phyloP scores from a whole-genome alignment of 2,113 vertebrate genomes.

The Hystrix brachyura region DNA sequence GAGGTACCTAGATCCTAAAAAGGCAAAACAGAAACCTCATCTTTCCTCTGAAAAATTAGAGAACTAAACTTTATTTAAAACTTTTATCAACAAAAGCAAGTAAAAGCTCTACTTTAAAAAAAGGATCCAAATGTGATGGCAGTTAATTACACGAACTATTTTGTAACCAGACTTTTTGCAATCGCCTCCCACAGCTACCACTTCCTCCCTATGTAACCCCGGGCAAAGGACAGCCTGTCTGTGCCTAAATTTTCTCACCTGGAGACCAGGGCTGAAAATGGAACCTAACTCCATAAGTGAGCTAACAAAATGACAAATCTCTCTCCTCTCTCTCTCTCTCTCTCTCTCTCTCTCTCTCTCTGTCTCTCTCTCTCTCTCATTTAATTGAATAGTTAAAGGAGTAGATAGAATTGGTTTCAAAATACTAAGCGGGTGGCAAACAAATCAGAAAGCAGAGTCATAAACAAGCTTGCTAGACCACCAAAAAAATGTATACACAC shows the following conservation, averaged over 20 bases:
- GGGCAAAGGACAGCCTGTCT: background rate
- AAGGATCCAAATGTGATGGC: background rate
- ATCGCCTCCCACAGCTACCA: background rate
- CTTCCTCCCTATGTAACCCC: background rate
- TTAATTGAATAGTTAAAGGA: slow-evolving; percentile 36
- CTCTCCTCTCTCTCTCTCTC: no score
- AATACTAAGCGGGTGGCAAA: slow-evolving; percentile 44
- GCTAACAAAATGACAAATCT: background rate
- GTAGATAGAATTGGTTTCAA: slow-evolving; percentile 17
- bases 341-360: no score
- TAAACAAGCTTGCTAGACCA: slow-evolving; percentile 42
- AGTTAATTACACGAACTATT: background rate
- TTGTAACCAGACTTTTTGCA: background rate
- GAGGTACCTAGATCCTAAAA: background rate
- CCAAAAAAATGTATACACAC: background rate
- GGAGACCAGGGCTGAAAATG: background rate
- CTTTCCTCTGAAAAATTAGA: background rate
- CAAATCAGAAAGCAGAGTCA: slow-evolving; percentile 49
- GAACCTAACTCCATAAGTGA: background rate
- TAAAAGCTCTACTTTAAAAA: background rate
- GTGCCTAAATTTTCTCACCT: background rate
- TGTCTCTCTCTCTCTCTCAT: background rate
- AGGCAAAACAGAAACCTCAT: background rate
- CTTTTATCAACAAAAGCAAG: slow-evolving; percentile 13
- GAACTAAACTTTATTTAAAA: background rate